Evolutionary conservation across 2,888 invertebrate genomes (phyloP).

Genomic region (Andrena bucephala): DNA sequence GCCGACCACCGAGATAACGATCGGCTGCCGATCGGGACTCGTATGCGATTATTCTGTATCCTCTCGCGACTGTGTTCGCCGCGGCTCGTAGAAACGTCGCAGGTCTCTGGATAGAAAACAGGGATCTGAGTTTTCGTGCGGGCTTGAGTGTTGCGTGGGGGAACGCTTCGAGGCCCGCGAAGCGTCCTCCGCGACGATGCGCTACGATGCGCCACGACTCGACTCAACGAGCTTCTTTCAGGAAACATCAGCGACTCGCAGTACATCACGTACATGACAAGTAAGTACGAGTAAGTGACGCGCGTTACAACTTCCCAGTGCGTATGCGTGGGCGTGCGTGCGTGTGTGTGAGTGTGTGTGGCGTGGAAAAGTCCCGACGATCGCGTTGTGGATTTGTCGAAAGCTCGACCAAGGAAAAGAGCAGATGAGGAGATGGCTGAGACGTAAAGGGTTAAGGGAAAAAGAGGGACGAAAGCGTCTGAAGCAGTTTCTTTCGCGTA

Average conservation of each 20-base stretch:
- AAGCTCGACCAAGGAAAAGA: slow-evolving; percentile 7
- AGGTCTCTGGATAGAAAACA: slow-evolving; percentile 2
- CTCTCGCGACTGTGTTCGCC: not conserved
- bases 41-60: not conserved
- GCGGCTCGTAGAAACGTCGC: slow-evolving; percentile 1
- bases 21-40: too few species aligned
- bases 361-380: not conserved
- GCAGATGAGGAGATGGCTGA: not conserved
- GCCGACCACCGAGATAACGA: too few species aligned
- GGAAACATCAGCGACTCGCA: slow-evolving; percentile 84
- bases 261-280: slow-evolving; percentile 85
- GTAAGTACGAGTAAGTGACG: slow-evolving; percentile 77
- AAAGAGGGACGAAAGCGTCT: not conserved
- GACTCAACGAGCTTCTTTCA: slow-evolving; percentile 83
- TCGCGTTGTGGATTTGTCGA: not conserved
- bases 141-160: not conserved
- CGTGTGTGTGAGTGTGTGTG: not conserved
- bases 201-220: slow-evolving; percentile 70
- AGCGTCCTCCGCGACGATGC: slow-evolving; percentile 49
- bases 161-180: slow-evolving; percentile 36
- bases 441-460: not conserved
- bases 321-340: not conserved
- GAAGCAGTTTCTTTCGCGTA: slow-evolving; percentile 27
- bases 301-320: not conserved
- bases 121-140: slow-evolving; percentile 48